phyloP scores from a whole-genome alignment of 1,140 invertebrate genomes.

The Pseudomyrmex concolor region DNA sequence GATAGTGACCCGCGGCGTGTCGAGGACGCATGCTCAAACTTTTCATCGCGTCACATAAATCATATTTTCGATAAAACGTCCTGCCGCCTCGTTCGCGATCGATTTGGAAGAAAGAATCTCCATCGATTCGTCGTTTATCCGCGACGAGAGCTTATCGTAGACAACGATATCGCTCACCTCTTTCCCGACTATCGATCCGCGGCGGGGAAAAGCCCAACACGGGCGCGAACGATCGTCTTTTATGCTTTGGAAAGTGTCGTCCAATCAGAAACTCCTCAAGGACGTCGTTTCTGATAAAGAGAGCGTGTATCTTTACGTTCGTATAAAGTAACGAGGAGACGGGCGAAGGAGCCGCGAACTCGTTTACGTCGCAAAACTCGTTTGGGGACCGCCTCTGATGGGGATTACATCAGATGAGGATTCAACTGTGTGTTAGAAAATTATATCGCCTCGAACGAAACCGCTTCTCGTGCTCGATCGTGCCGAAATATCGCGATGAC shows the following conservation, averaged over 20 bases:
- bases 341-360: slow-evolving; percentile 38
- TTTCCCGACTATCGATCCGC: slow-evolving; percentile 31
- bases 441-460: slow-evolving; percentile 18
- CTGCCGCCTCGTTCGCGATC: slow-evolving; percentile 12
- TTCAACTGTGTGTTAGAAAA: slow-evolving; percentile 22
- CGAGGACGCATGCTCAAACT: slow-evolving; percentile 8
- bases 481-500: background rate
- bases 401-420: slow-evolving; percentile 40
- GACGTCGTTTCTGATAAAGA: slow-evolving; percentile 45
- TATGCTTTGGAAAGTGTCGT: slow-evolving; percentile 46
- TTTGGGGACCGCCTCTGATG: slow-evolving; percentile 41
- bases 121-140: slow-evolving; percentile 24
- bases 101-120: slow-evolving; percentile 44
- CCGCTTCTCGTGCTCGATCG: background rate
- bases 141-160: slow-evolving; percentile 40
- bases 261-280: slow-evolving; percentile 68
- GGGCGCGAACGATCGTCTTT: slow-evolving; percentile 46
- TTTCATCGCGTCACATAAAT: slow-evolving; percentile 31
- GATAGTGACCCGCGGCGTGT: slow-evolving; percentile 32
- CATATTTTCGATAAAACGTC: slow-evolving; percentile 45
- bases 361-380: slow-evolving; percentile 65
- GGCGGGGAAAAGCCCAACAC: slow-evolving; percentile 23
- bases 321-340: slow-evolving; percentile 39
- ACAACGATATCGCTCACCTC: slow-evolving; percentile 27
- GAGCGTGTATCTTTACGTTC: slow-evolving; percentile 61